Percentiles rank a stretch among this genome's conserved stretches.
Evolutionary conservation across 2,888 invertebrate species (phyloP).

Genomic region (Aleiodes testaceus): DNA sequence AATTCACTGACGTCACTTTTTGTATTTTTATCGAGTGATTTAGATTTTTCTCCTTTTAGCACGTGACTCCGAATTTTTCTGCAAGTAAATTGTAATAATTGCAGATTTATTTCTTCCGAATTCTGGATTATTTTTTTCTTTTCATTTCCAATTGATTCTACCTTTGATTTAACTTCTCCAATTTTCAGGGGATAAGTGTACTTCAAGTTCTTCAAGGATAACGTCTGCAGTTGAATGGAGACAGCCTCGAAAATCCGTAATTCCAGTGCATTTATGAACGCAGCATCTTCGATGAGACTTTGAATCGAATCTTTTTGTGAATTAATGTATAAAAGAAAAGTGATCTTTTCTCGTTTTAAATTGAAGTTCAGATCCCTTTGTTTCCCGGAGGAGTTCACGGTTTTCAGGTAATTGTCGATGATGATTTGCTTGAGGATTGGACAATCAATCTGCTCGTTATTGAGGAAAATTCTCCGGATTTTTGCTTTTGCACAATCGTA

Average conservation of each 20-base stretch:
- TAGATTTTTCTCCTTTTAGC: no score
- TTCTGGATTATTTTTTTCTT: background rate
- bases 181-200: slow-evolving; percentile 2
- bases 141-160: background rate
- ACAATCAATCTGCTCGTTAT: slow-evolving; percentile 54
- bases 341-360: slow-evolving; percentile 38
- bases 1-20: background rate
- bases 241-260: slow-evolving; percentile 6
- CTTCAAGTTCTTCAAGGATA: background rate
- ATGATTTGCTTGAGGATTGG: slow-evolving; percentile 47
- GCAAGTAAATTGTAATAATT: slow-evolving; percentile 7
- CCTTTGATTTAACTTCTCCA: background rate
- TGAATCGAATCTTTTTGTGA: slow-evolving; percentile 26
- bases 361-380: background rate
- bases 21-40: no score
- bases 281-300: background rate
- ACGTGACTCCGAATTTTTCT: background rate
- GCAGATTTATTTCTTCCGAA: slow-evolving; percentile 21
- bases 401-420: slow-evolving; percentile 40
- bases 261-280: background rate
- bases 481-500: slow-evolving; percentile 42
- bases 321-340: slow-evolving; percentile 53
- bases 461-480: slow-evolving; percentile 55
- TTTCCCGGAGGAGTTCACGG: slow-evolving; percentile 1
- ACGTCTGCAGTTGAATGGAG: background rate